Evolutionary conservation across 2,113 vertebrate genomes (phyloP).

Genomic region (Paralichthys olivaceus): DNA sequence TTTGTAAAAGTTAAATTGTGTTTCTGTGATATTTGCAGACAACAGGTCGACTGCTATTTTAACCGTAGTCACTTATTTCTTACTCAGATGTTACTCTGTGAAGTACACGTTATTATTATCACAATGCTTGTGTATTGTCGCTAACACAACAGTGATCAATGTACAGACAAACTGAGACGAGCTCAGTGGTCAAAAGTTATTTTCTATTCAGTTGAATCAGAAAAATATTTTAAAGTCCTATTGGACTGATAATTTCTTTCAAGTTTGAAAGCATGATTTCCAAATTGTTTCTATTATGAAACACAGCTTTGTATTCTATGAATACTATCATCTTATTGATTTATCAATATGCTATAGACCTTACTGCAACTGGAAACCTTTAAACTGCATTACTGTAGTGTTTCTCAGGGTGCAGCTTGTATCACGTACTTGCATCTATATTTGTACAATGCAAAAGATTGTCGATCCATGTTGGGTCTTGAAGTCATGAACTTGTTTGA

Average conservation of each 20-base stretch:
- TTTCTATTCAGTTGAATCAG: not conserved
- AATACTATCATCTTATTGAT: conserved; percentile 9
- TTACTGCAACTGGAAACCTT: not conserved
- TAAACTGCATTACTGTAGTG: not conserved
- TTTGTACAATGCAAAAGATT: conserved; percentile 25
- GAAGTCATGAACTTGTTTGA: not conserved
- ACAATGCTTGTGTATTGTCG: too few relatives aligned
- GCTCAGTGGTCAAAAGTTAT: conserved; percentile 34
- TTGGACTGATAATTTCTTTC: not conserved
- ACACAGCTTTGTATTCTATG: conserved; percentile 24
- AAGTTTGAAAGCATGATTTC: conserved; percentile 1
- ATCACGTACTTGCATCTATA: not conserved
- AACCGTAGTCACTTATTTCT: too few relatives aligned
- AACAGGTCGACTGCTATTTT: too few relatives aligned
- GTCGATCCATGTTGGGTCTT: conserved; percentile 39
- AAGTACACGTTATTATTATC: too few relatives aligned
- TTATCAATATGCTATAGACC: not conserved
- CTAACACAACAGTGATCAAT: not conserved
- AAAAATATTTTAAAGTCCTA: not conserved
- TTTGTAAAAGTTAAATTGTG: too few relatives aligned
- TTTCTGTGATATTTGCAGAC: too few relatives aligned
- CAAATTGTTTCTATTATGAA: not conserved
- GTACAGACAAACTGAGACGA: conserved; percentile 22
- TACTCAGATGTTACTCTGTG: too few relatives aligned
- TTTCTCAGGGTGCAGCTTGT: not conserved